Conservation (phyloP, 1,140 invertebrate genomes). For the Wasmannia auropunctata region DNA sequence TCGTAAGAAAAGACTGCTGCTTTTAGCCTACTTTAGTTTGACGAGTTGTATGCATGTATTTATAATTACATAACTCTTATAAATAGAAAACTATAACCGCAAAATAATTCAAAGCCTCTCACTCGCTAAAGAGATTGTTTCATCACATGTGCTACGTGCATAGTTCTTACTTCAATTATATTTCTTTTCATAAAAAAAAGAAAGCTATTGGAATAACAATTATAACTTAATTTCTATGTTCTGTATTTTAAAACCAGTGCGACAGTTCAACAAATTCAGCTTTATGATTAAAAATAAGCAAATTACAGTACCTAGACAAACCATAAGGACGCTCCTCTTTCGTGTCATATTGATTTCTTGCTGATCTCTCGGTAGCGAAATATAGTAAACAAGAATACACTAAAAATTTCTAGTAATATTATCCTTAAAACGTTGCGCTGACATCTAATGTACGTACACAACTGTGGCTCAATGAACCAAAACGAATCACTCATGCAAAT, state of each 20-base stretch:
- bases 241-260: not conserved
- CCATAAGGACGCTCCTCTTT: slow-evolving; percentile 84
- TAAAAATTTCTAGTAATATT: not conserved
- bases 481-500: not conserved
- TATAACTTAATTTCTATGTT: not conserved
- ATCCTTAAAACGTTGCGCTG: not conserved
- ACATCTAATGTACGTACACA: not conserved
- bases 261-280: not conserved
- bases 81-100: slow-evolving; percentile 10
- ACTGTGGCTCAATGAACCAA: not conserved
- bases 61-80: slow-evolving; percentile 31
- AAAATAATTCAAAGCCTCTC: not conserved
- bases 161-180: not conserved
- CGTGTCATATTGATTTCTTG: slow-evolving; percentile 61
- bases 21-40: not conserved
- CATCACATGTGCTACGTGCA: not conserved
- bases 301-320: slow-evolving; percentile 84
- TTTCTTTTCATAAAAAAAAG: not conserved
- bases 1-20: not conserved
- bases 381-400: not conserved
- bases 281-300: not conserved
- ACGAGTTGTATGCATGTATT: not conserved
- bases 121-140: not conserved
- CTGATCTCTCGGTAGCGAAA: not conserved
- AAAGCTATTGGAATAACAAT: not conserved